Evolutionary conservation across 1,140 invertebrate species (phyloP), one percentile per base, ranked within the genome.

Genomic region (Ostrea edulis): DNA sequence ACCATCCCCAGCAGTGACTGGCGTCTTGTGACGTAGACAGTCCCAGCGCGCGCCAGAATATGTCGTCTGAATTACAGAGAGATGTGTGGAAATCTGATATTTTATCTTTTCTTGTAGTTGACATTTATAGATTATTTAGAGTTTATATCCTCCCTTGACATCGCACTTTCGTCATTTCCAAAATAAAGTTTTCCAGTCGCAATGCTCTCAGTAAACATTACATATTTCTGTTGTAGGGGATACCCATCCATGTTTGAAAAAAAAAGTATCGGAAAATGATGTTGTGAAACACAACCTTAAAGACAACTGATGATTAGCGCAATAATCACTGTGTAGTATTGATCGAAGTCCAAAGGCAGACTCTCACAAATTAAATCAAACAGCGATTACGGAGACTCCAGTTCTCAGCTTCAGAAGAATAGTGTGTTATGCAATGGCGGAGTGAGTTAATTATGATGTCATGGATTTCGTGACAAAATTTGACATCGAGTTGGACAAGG

Each of bases 391-490:
- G 3, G 68, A 35, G 68, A 25, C 25, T 25, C 11, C 55, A 62
- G 17, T 20, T 44, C 35, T 62, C n/a, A 62, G 14, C 12, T 71
- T 77, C 68, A 11, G 68, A 14, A 25, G 25, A 77, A 35, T 77
- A 2, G 25, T 14, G 22, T 29, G 29, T 17, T 77, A 14, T 77
- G 25, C 29, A 35, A 29, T 22, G 68, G 68, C 25, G 29, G 29
- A 29, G 68, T 77, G 22, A 44, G 25, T 11, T 77, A 9, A 77
- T 77, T 25, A 77, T 29, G 68, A 77, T 77, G 68, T 29, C 25
- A 97, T 97, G 97, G 97, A 97, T 95, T 97, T 97, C 95, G 97
- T 97, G 87, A 95, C 96, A 87, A 97, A 97, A 93, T 97, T 97
- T 92, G 97, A 97, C 93, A 97, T 97, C 88, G 96, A 96, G 90